Conservation (phyloP, 2,113 vertebrate species). For the Rhombomys opimus region DNA sequence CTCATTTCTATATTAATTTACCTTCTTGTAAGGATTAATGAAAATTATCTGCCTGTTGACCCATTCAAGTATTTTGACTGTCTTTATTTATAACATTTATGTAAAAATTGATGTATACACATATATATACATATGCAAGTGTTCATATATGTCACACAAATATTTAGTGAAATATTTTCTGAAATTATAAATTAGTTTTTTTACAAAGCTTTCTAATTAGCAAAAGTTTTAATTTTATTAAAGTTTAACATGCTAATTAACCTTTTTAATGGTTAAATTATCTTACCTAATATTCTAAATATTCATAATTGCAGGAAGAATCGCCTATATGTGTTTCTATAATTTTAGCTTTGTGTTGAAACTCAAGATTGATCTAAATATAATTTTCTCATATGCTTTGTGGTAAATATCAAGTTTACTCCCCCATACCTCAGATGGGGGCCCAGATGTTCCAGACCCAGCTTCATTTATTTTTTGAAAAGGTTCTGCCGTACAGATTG, state of each 20-base stretch:
- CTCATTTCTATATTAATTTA: not conserved
- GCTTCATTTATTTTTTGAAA: not conserved
- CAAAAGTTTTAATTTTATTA: slow-evolving; percentile 19
- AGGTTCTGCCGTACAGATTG: not conserved
- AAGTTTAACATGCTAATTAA: not conserved
- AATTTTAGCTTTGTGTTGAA: not conserved
- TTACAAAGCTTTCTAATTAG: not conserved
- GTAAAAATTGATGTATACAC: not conserved
- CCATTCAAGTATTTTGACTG: not conserved
- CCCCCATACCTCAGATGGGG: not conserved
- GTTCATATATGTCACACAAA: not conserved
- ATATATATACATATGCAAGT: not conserved
- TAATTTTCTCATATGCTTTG: not conserved
- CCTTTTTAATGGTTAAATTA: not conserved
- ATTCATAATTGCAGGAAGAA: not conserved
- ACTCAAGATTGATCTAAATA: not conserved
- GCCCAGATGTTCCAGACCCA: not conserved
- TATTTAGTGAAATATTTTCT: not conserved
- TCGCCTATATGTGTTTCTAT: not conserved
- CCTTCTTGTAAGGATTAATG: not conserved
- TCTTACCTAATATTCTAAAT: not conserved
- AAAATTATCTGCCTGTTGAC: not conserved
- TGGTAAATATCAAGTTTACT: not conserved
- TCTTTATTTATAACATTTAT: not conserved
- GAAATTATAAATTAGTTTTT: not conserved